These are phyloP conservation scores for Ibidorhyncha struthersii DNA, from an alignment of 2,113 vertebrate genomes.

Conservation along the genomic window DNA sequence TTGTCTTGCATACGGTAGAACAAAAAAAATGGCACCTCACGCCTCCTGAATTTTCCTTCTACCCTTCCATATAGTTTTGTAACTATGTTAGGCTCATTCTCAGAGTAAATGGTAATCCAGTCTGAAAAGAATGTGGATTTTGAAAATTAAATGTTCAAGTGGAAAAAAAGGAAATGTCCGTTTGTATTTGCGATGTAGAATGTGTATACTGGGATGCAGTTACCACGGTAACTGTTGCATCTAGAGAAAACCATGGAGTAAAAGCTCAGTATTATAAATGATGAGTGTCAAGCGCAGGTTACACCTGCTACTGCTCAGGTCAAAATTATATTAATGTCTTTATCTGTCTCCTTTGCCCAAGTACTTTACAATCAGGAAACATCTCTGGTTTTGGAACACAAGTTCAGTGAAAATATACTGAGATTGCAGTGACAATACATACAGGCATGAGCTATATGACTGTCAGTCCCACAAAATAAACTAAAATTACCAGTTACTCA, in stretches of 20 bases:
- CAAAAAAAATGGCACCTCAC: not conserved
- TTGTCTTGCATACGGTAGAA: constrained; percentile 1
- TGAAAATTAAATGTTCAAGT: constrained; percentile 31
- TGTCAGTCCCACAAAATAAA: not conserved
- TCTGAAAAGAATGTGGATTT: not conserved
- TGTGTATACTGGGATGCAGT: constrained; percentile 58
- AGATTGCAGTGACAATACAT: not conserved
- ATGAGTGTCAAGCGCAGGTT: constrained; percentile 50
- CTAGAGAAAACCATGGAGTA: constrained; percentile 47
- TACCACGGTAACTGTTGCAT: constrained; percentile 66
- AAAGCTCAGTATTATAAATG: constrained; percentile 66
- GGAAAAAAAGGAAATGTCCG: not conserved
- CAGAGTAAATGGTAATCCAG: not conserved
- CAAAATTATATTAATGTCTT: constrained; percentile 68
- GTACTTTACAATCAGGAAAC: constrained; percentile 5
- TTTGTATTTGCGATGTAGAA: constrained; percentile 52
- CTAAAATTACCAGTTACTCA: not conserved
- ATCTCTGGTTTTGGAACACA: not conserved
- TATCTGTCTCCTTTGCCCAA: constrained; percentile 39
- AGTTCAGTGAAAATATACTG: not conserved
- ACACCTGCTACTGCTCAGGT: constrained; percentile 50
- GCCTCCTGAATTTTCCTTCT: not conserved
- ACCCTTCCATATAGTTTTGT: not conserved
- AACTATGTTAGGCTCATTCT: not conserved
- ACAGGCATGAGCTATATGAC: not conserved